phyloP scores from a whole-genome alignment of 1,140 invertebrate genomes.

The Bombus pyrosoma region DNA sequence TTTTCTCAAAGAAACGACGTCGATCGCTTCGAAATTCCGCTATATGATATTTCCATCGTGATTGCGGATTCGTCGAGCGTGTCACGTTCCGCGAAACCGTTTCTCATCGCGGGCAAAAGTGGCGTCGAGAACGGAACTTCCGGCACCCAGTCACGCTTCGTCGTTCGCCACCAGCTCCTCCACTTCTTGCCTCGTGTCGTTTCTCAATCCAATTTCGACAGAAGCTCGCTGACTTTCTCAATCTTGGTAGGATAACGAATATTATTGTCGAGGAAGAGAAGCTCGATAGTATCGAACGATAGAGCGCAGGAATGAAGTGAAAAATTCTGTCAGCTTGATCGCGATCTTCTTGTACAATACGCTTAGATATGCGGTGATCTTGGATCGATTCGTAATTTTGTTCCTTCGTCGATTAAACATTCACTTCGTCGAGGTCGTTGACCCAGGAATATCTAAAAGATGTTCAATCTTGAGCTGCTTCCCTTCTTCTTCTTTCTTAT shows the following conservation, averaged over 20 bases:
- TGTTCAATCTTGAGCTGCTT: neutral
- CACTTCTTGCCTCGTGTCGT: neutral
- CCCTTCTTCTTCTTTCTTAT: neutral
- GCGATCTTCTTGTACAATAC: no score
- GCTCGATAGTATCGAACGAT: neutral
- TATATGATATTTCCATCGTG: neutral
- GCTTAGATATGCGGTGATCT: neutral
- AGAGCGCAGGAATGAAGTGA: no score
- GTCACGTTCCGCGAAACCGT: neutral
- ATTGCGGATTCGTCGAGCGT: conserved; percentile 1
- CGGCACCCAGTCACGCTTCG: conserved; percentile 15
- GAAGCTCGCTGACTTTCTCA: neutral
- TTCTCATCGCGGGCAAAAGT: conserved; percentile 7
- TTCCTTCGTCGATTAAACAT: neutral
- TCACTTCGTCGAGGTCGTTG: neutral
- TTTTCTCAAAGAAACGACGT: no score
- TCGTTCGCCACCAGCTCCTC: neutral
- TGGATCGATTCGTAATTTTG: neutral
- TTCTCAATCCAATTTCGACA: neutral
- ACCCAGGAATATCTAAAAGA: neutral
- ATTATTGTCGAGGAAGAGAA: conserved; percentile 35
- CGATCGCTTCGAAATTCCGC: neutral
- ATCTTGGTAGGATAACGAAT: conserved; percentile 14
- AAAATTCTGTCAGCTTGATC: neutral
- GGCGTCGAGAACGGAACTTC: neutral